phyloP scores from a whole-genome alignment of 2,113 vertebrate genomes.

The Pavo muticus region DNA sequence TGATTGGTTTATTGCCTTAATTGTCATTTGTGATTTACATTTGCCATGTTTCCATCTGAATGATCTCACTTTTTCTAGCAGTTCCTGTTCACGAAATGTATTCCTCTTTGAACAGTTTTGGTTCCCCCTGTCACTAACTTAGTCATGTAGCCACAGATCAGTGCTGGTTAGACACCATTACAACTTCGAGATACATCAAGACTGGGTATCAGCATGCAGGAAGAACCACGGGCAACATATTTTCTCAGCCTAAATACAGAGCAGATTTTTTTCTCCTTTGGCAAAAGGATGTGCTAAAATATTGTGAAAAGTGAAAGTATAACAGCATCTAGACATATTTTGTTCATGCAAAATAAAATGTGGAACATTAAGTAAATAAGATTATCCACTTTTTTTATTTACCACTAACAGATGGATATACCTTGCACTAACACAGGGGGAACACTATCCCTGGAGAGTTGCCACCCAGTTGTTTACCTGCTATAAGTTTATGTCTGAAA shows the following conservation, averaged over 20 bases:
- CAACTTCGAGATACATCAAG: background rate
- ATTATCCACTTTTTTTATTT: background rate
- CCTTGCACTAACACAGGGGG: background rate
- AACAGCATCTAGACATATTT: background rate
- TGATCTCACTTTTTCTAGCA: background rate
- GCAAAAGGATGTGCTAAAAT: background rate
- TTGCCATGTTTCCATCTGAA: background rate
- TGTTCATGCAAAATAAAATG: background rate
- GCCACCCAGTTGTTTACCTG: accelerated
- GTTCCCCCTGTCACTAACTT: background rate
- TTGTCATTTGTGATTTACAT: background rate
- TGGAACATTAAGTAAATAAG: background rate
- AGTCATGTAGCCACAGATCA: background rate
- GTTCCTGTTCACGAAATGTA: background rate
- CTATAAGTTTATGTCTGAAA: accelerated
- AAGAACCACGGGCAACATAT: background rate
- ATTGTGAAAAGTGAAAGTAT: background rate
- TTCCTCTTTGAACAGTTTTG: background rate
- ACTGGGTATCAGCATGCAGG: background rate
- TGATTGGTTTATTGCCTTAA: background rate
- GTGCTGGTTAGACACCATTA: background rate
- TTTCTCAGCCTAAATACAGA: background rate
- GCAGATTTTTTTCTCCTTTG: background rate
- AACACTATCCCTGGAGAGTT: background rate
- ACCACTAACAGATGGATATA: background rate